Base-by-base conservation (phyloP, 2,888 invertebrate genomes). In the Celastrina argiolus region DNA sequence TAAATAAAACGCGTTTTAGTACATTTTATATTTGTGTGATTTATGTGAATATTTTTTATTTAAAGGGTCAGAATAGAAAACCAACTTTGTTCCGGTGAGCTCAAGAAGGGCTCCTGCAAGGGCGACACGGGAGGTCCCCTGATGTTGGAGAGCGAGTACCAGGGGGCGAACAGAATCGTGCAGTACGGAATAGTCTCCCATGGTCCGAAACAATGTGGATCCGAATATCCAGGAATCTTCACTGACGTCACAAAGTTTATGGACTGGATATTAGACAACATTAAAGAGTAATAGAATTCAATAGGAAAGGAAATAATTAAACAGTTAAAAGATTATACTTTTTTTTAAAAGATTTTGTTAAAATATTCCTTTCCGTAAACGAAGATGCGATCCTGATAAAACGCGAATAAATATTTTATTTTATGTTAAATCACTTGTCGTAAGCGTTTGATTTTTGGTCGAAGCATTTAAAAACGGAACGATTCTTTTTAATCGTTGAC, bases 91-190 rank as follows among this genome's bases (percentile, higher is more conserved):
- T 78, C 74, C 22, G 93, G 93, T 0, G 80, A 79, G 28, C 80
- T 82, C 39, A 80, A 81, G 0, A 84, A 86, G 56, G 94, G 94
- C 74, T 93, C 94, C 14, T 94, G 94, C 71, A 78, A 82, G 26
- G 94, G 94, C 0, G 94, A 94, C 72, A 94, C 94, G 41, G 95
- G 95, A 10, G 94, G 2, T n/a, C n/a, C n/a, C n/a, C n/a, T n/a
- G n/a, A n/a, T n/a, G n/a, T n/a, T n/a, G n/a, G n/a, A n/a, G n/a
- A 69, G 69, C 1, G 6, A 41, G 1, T 68, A 70, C 67, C 58
- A 68, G 2, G 66, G 56, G 3, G 6, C 26, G 0, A 28, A 65
- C 16, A 70, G 75, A 8, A 73, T 70, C 56, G 75, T 83, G 36
- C 76, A 79, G 51, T 72, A 75, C 63, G 81, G 81, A 6, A 72